Evolutionary conservation across 2,888 invertebrate genomes (phyloP).

Genomic region (Drosophila putrida): DNA sequence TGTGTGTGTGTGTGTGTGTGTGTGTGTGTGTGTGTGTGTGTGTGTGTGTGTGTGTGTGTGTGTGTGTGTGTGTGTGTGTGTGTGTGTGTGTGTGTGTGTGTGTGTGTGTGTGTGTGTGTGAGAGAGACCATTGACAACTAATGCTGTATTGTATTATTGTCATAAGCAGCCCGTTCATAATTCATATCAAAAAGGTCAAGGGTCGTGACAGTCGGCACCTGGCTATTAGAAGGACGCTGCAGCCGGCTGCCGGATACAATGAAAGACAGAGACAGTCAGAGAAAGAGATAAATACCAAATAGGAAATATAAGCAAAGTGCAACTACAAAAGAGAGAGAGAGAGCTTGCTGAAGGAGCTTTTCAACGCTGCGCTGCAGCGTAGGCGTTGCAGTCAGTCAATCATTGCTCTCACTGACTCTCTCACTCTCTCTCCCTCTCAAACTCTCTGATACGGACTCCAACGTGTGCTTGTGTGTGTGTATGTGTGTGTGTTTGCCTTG

Average conservation of each 20-base stretch:
- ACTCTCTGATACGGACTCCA: slow-evolving; percentile 3
- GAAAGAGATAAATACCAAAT: background rate
- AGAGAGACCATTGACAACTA: slow-evolving; percentile 27
- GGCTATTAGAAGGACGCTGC: slow-evolving; percentile 40
- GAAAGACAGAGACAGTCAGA: too few species aligned
- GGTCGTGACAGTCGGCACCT: slow-evolving; percentile 57
- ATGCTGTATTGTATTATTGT: slow-evolving; percentile 32
- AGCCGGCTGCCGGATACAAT: slow-evolving; percentile 34
- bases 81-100: background rate
- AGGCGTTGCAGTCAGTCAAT: slow-evolving; percentile 31
- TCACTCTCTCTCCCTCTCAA: background rate
- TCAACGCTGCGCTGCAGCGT: slow-evolving; percentile 8
- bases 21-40: slow-evolving; percentile 12
- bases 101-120: slow-evolving; percentile 5
- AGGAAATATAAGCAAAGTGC: slow-evolving; percentile 14
- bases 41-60: slow-evolving; percentile 1
- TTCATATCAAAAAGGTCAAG: slow-evolving; percentile 71
- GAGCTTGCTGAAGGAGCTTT: slow-evolving; percentile 33
- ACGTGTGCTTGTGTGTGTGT: background rate
- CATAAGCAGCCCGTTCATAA: slow-evolving; percentile 57
- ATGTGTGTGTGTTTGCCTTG: slow-evolving; percentile 43
- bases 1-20: slow-evolving; percentile 2
- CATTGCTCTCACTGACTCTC: slow-evolving; percentile 6
- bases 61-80: slow-evolving; percentile 5
- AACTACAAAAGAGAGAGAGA: background rate